Evolutionary conservation across 2,888 invertebrate genomes (phyloP).

Genomic region (Mellilla xanthometata): DNA sequence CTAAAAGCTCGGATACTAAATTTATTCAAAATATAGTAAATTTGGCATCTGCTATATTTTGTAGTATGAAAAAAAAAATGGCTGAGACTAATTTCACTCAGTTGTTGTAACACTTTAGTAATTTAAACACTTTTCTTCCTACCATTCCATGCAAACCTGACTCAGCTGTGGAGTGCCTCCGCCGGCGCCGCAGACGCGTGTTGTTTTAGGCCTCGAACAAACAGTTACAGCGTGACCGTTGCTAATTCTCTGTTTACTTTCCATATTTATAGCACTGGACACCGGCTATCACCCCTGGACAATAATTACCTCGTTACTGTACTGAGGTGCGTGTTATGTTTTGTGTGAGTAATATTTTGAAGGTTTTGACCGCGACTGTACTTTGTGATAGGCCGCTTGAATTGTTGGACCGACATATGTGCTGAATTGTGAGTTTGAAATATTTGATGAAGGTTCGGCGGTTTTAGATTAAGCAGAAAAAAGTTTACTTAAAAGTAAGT

Average conservation of each 20-base stretch:
- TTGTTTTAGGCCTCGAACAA: conserved; percentile 79
- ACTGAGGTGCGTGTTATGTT: conserved; percentile 45
- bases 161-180: too few species aligned
- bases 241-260: conserved; percentile 75
- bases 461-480: neutral
- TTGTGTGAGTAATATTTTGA: conserved; percentile 23
- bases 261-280: conserved; percentile 73
- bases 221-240: conserved; percentile 77
- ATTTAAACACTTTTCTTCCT: conserved; percentile 30
- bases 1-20: too few species aligned
- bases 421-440: too few species aligned
- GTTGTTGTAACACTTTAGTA: too few species aligned
- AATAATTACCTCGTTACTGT: conserved; percentile 78
- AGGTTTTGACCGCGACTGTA: conserved; percentile 39
- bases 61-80: too few species aligned
- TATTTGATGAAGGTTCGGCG: too few species aligned
- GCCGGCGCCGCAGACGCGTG: conserved; percentile 78
- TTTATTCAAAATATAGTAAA: too few species aligned
- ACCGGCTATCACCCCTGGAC: conserved; percentile 63
- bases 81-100: too few species aligned
- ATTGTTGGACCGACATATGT: neutral
- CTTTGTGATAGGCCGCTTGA: conserved; percentile 14
- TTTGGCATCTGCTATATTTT: too few species aligned
- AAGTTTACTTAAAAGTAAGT: too few species aligned
- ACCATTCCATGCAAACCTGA: conserved; percentile 59